A percentile compares a stretch with the other conserved stretches of the same genome.
These are phyloP conservation scores for Oligia latruncula DNA, from an alignment of 2,888 invertebrate species.

Conservation along the genomic window DNA sequence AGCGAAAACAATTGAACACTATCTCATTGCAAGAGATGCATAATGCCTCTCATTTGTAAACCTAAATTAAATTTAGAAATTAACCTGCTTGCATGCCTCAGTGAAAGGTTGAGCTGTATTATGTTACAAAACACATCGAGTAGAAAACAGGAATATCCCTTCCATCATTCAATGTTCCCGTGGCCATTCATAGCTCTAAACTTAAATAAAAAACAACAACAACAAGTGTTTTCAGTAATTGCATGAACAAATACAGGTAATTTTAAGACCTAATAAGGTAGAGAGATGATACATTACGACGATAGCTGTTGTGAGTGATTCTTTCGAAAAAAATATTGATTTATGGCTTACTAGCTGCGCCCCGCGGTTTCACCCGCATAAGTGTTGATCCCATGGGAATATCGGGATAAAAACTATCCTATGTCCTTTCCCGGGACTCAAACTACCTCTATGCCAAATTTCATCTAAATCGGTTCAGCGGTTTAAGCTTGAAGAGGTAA, in stretches of 20 bases:
- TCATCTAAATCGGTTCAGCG: too few species aligned
- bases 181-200: neutral
- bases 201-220: neutral
- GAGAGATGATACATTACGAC: neutral
- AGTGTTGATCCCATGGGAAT: too few species aligned
- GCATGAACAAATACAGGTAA: neutral
- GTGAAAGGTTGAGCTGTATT: slow-evolving; percentile 21
- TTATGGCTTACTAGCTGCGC: neutral
- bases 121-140: neutral
- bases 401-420: too few species aligned
- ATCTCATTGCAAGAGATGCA: neutral
- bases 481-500: too few species aligned
- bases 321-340: neutral
- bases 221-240: neutral
- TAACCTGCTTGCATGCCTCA: neutral
- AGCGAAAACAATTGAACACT: neutral
- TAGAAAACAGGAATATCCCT: neutral
- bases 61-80: slow-evolving; percentile 19
- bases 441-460: too few species aligned
- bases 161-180: neutral
- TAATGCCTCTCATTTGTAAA: slow-evolving; percentile 3
- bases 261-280: neutral
- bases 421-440: too few species aligned
- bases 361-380: too few species aligned
- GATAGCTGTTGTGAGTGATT: neutral